phyloP scores from a whole-genome alignment of 2,888 invertebrate species.

The Zele albiditarsus region DNA sequence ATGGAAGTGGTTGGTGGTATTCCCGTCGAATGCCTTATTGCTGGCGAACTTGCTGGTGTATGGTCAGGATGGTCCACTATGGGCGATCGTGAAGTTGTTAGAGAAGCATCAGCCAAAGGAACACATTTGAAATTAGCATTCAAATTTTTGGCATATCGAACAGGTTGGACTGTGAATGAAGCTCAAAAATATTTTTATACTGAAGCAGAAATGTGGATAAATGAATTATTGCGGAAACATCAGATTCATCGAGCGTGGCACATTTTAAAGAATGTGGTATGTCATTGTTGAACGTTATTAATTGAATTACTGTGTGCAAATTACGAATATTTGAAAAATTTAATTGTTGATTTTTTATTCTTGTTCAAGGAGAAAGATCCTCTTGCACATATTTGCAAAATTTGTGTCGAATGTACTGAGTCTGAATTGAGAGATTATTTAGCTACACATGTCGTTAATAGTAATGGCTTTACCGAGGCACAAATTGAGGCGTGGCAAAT shows the following conservation, averaged over 20 bases:
- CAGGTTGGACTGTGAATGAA: conserved; percentile 74
- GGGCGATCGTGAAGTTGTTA: conserved; percentile 78
- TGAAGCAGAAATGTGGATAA: conserved; percentile 79
- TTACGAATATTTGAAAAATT: no score
- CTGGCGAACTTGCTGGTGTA: conserved; percentile 76
- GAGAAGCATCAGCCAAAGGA: conserved; percentile 82
- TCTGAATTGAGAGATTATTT: conserved; percentile 79
- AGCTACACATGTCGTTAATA: conserved; percentile 78
- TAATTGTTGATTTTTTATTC: conserved; percentile 17
- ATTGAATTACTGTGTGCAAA: no score
- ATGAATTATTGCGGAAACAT: conserved; percentile 77
- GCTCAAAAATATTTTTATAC: conserved; percentile 70
- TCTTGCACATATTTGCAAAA: conserved; percentile 75
- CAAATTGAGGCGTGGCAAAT: conserved; percentile 72
- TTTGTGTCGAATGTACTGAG: conserved; percentile 77
- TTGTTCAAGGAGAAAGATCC: conserved; percentile 74
- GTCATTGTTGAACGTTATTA: conserved; percentile 33
- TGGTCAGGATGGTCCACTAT: conserved; percentile 81
- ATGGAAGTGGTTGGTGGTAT: conserved; percentile 60
- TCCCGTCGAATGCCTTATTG: conserved; percentile 77
- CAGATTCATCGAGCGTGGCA: conserved; percentile 81
- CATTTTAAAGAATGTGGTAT: conserved; percentile 77
- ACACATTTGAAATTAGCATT: conserved; percentile 77
- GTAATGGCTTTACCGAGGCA: conserved; percentile 66
- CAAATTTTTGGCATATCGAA: conserved; percentile 76